Evolutionary conservation across 2,113 vertebrate species (phyloP).

Genomic region (Tragelaphus buxtoni): DNA sequence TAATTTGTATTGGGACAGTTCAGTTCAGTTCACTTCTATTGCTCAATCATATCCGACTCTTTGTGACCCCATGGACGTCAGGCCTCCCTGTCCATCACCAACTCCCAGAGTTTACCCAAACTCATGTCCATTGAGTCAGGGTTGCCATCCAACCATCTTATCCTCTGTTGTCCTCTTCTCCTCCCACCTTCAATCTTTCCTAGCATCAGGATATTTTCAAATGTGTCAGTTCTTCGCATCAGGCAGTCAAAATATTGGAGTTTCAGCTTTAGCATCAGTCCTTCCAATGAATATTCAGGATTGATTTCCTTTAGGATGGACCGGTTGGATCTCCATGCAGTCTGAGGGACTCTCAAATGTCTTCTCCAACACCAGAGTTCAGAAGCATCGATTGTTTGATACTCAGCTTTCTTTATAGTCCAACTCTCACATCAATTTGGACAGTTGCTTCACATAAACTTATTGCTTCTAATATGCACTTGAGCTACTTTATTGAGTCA

Average conservation of each 20-base stretch:
- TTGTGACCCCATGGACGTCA: neutral
- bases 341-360: neutral
- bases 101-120: neutral
- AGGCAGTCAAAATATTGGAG: neutral
- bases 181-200: neutral
- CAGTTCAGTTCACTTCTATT: neutral
- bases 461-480: neutral
- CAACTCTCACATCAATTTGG: neutral
- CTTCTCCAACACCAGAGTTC: neutral
- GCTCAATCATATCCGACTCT: neutral
- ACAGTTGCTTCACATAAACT: neutral
- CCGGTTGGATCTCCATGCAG: rapidly evolving
- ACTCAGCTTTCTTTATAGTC: neutral
- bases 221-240: neutral
- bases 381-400: neutral
- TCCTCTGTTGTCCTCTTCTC: neutral
- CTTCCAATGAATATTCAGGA: neutral
- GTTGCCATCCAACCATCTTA: neutral
- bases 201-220: neutral
- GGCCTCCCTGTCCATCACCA: neutral
- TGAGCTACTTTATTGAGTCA: neutral
- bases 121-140: neutral
- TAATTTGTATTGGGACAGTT: neutral
- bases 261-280: neutral
- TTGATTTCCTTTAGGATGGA: neutral